A percentile compares a stretch with the other conserved stretches of the same genome.
Evolutionary conservation across 2,113 vertebrate species (phyloP).

Genomic region (Rynchops niger): DNA sequence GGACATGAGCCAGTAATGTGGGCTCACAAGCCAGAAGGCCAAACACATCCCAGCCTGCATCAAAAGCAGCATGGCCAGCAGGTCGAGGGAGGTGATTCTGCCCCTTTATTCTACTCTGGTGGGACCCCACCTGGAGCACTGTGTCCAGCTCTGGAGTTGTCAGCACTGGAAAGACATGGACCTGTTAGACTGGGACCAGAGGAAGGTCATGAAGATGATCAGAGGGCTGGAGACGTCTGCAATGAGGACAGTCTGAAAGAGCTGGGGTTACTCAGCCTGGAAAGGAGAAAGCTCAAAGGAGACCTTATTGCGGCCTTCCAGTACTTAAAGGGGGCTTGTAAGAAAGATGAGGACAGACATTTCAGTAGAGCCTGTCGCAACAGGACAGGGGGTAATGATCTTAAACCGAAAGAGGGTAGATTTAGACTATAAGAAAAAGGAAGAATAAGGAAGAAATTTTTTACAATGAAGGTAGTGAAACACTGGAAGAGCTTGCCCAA

Average conservation of each 20-base stretch:
- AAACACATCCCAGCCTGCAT: background rate
- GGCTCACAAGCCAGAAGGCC: fast-evolving
- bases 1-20: background rate
- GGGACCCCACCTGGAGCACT: background rate
- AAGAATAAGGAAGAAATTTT: background rate
- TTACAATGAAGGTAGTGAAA: background rate
- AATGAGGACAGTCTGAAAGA: background rate
- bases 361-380: background rate
- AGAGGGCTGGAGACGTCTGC: background rate
- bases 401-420: background rate
- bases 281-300: background rate
- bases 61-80: background rate
- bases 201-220: background rate
- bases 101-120: background rate
- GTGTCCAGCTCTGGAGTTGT: background rate
- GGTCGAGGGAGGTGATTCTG: background rate
- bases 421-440: background rate
- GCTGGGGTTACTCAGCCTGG: background rate
- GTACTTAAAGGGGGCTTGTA: background rate
- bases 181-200: background rate
- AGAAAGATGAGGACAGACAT: background rate
- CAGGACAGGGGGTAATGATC: background rate
- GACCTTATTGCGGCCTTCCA: background rate
- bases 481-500: background rate
- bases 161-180: background rate